Evolutionary conservation across 2,888 invertebrate species (phyloP).

Genomic region (Synanthedon myopaeformis): DNA sequence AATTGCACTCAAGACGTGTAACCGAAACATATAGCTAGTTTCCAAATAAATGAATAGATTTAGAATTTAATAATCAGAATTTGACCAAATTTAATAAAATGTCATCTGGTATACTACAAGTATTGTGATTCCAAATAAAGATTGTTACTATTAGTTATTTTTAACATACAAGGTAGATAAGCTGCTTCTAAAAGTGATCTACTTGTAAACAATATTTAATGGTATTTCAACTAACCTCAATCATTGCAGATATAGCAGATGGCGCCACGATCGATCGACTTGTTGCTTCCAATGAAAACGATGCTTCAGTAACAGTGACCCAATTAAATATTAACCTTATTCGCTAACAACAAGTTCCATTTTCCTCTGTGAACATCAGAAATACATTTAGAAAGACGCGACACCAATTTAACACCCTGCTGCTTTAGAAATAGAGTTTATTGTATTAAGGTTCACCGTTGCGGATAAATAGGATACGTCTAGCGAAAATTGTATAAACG

Average conservation of each 20-base stretch:
- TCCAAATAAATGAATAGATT: too few relatives aligned
- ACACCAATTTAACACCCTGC: slow-evolving; percentile 17
- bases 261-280: slow-evolving; percentile 43
- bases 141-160: too few relatives aligned
- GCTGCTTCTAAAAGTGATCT: too few relatives aligned
- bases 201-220: too few relatives aligned
- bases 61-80: too few relatives aligned
- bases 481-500: slow-evolving; percentile 31
- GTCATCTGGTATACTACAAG: too few relatives aligned
- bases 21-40: too few relatives aligned
- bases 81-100: too few relatives aligned
- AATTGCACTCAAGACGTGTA: too few relatives aligned
- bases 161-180: too few relatives aligned
- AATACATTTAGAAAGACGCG: not conserved
- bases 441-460: slow-evolving; percentile 3
- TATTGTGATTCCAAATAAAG: too few relatives aligned
- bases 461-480: slow-evolving; percentile 34
- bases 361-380: slow-evolving; percentile 7
- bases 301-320: slow-evolving; percentile 33
- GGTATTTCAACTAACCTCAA: too few relatives aligned
- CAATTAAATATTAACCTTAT: slow-evolving; percentile 17
- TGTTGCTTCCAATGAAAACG: slow-evolving; percentile 28
- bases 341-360: slow-evolving; percentile 9
- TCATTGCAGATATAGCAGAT: slow-evolving; percentile 18
- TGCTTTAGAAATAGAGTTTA: not conserved